Base-by-base conservation (phyloP, 2,888 invertebrate genomes). In the Incurvaria masculella region DNA sequence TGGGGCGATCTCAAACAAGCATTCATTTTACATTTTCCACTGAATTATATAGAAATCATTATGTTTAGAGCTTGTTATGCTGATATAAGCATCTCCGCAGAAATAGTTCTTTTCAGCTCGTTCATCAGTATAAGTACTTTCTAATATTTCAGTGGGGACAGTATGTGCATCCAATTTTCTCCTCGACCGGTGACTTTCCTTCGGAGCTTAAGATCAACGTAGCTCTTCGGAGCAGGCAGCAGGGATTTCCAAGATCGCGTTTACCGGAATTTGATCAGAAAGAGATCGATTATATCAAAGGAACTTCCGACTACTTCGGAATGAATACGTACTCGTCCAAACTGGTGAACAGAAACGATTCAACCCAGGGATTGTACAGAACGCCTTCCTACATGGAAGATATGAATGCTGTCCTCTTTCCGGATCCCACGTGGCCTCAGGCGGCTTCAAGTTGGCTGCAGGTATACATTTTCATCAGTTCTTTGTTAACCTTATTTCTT, bases 261-360 rank as follows among this genome's bases (percentile, higher is more conserved):
- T 65, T 88, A 3, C 84, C 85, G 0, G 64, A 62, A 49, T 79
- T 86, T 21, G 74, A 82, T 1, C 51, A 62, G 0, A 67, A 74
- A 14, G 87, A 89, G 70, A 76, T 86, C 2, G 60, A 68, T 26
- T 62, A 71, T 19, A 81, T 89, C 42, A 72, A 69, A 20, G 84
- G 80, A 2, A 82, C 86, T 3, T 75, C 84, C 1, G 88, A 89
- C 61, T 87, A 85, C 63, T 69, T 88, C 23, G 87, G 86, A 1
- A 55, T 88, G 4, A 88, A 87, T 58, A 76, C 84, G 49, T 88
- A 85, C 62, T 80, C 84, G 0, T 71, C 81, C 0, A 68, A 65
- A 51, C 46, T 81, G 52, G 70, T 72, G 1, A 69, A 72, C 49
- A 61, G 64, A 53, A 65, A 65, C 49, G 68, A 61, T 1, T 72